Evolutionary conservation across 2,113 vertebrate genomes (phyloP), one percentile per base, ranked within the genome.

Genomic region (Conger conger): DNA sequence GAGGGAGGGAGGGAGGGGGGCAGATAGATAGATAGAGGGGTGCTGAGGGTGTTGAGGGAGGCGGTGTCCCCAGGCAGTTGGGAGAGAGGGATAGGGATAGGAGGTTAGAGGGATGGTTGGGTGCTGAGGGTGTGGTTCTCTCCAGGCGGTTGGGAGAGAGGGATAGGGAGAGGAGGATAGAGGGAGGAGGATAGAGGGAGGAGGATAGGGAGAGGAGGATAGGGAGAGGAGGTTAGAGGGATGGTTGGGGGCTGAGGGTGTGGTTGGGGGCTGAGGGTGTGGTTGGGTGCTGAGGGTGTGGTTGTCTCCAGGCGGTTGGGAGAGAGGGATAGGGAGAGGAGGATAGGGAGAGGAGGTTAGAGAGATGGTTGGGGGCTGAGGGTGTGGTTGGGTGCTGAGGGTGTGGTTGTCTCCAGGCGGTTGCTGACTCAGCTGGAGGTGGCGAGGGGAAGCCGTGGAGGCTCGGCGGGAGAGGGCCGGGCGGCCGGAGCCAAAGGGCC

Each of bases 381-480:
- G 17, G 73, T 53, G 17, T 15, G 35, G 18, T 35, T 38, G 4
- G 53, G 9, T 42, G 76, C 30, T 36, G 23, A 30, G 3, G 7
- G 76, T 38, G 35, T 20, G 17, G 6, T 63, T 13, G 82, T 82
- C 42, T 63, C 54, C 91, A 99, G 98, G 93, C 97, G 96, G 87
- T 93, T 99, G 87, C 93, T 99, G 86, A 96, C 96, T 88, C 97
- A 99, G 92, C 94, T 99, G 92, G 97, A 98, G 88, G 95, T 89
- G 36, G 95, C 95, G 4, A 96, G 95, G 90, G 95, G 95, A 85
- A 91, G 94, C 82, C 93, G 94, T 85, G 94, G 91, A 87, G 88
- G 84, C 0, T 0, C 87, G 76, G 94, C 91, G 0, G 53, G 88
- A 42, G 97, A 96, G 89, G 86, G 84, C 40, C 76, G 88, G 0